phyloP scores from a whole-genome alignment of 1,140 invertebrate species.

The Anastrepha ludens region DNA sequence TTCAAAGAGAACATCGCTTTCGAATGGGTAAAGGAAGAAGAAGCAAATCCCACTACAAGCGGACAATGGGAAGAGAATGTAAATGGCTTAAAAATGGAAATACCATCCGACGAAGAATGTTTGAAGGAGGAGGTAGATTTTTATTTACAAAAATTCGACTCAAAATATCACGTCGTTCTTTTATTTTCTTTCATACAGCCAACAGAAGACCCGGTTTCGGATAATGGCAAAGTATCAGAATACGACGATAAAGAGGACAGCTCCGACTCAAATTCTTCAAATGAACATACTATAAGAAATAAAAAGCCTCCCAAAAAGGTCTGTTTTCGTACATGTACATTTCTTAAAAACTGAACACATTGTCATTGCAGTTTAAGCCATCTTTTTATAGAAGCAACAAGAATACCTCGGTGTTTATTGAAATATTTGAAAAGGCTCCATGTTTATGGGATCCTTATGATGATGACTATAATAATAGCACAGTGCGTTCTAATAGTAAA shows the following conservation, averaged over 20 bases:
- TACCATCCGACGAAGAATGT: neutral
- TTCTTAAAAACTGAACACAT: neutral
- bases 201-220: constrained; percentile 7
- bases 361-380: constrained; percentile 28
- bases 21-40: constrained; percentile 25
- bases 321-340: neutral
- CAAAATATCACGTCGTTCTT: neutral
- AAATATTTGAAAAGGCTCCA: constrained; percentile 1
- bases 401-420: neutral
- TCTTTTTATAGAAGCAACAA: constrained; percentile 24
- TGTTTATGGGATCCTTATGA: constrained; percentile 41
- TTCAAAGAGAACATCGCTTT: constrained; percentile 18
- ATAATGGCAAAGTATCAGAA: neutral
- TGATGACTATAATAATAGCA: constrained; percentile 20
- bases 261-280: neutral
- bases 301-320: neutral
- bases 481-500: neutral
- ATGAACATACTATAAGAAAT: neutral
- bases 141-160: neutral
- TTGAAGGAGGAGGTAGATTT: constrained; percentile 7
- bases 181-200: neutral
- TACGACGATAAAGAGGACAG: neutral
- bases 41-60: neutral
- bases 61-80: neutral
- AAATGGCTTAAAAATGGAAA: constrained; percentile 16